Percentiles rank a stretch among this genome's conserved stretches.
These are phyloP conservation scores for Zenarchopterus dispar DNA, from an alignment of 2,797 vertebrate species.

Conservation along the genomic window DNA sequence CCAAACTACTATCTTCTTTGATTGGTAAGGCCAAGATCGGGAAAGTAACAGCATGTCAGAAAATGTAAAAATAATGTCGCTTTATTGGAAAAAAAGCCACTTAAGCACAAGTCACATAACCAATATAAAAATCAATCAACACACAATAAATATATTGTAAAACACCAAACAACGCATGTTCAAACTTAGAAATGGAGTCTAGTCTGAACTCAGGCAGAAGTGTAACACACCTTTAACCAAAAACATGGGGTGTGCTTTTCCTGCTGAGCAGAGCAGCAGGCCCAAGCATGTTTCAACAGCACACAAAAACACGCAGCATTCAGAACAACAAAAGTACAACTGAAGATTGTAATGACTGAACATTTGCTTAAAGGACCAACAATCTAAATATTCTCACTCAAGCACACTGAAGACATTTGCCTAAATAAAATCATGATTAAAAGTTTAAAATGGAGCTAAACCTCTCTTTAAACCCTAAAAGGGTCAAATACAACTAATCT, in stretches of 20 bases:
- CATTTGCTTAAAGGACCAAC: conserved; percentile 28
- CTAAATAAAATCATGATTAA: conserved; percentile 42
- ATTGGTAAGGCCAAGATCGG: too few species aligned
- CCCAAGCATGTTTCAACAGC: conserved; percentile 40
- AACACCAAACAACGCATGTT: conserved; percentile 58
- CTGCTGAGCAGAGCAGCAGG: conserved; percentile 41
- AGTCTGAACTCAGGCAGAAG: conserved; percentile 29
- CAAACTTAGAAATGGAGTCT: conserved; percentile 44
- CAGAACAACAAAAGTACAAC: conserved; percentile 32
- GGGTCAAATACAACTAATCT: conserved; percentile 74
- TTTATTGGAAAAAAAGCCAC: conserved; percentile 74
- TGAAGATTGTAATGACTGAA: conserved; percentile 21
- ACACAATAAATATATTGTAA: conserved; percentile 72
- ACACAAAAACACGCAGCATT: conserved; percentile 46
- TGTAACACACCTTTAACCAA: conserved; percentile 24
- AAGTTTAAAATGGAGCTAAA: conserved; percentile 51
- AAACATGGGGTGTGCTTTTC: conserved; percentile 27
- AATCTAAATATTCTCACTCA: conserved; percentile 28
- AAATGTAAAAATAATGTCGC: conserved; percentile 71
- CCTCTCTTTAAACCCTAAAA: conserved; percentile 60
- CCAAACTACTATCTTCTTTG: background rate
- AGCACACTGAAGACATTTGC: conserved; percentile 40
- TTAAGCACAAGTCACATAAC: conserved; percentile 66
- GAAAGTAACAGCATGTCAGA: conserved; percentile 2
- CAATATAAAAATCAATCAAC: conserved; percentile 57